Conservation (phyloP, 2,888 invertebrate genomes). For the Anarsia innoxiella region DNA sequence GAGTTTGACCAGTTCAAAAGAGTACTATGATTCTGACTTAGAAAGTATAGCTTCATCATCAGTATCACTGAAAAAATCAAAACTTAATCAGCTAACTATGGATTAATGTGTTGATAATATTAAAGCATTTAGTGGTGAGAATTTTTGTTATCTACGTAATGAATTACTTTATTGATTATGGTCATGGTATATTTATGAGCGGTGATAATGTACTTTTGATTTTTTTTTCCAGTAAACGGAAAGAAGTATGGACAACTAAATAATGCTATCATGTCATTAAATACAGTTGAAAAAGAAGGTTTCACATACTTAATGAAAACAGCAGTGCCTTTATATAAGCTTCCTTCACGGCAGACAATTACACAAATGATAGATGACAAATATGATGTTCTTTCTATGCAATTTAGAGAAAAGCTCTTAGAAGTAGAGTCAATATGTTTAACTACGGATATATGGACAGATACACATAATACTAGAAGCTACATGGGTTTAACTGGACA, state of each 20-base stretch:
- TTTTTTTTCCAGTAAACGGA: neutral
- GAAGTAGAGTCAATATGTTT: constrained; percentile 26
- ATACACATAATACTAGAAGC: constrained; percentile 26
- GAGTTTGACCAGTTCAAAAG: too few species aligned
- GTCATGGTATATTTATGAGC: too few species aligned
- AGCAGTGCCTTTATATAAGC: constrained; percentile 28
- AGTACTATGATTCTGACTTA: too few species aligned
- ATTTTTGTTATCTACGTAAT: too few species aligned
- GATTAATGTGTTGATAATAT: too few species aligned
- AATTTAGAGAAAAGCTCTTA: constrained; percentile 25
- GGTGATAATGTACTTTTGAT: neutral
- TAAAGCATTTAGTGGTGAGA: too few species aligned
- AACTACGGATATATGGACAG: constrained; percentile 35
- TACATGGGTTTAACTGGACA: constrained; percentile 31
- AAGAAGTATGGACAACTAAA: neutral
- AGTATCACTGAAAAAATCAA: too few species aligned
- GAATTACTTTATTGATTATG: too few species aligned
- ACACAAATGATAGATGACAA: constrained; percentile 31
- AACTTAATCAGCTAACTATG: too few species aligned
- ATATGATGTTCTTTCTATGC: constrained; percentile 26
- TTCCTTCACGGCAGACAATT: constrained; percentile 27
- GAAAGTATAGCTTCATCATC: too few species aligned
- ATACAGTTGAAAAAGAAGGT: constrained; percentile 30
- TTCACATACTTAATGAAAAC: constrained; percentile 29
- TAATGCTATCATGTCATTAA: neutral